Percentiles rank a stretch among this genome's conserved stretches.
These are phyloP conservation scores for Drosophila pruinosa DNA, from an alignment of 1,140 invertebrate genomes.

Conservation along the genomic window DNA sequence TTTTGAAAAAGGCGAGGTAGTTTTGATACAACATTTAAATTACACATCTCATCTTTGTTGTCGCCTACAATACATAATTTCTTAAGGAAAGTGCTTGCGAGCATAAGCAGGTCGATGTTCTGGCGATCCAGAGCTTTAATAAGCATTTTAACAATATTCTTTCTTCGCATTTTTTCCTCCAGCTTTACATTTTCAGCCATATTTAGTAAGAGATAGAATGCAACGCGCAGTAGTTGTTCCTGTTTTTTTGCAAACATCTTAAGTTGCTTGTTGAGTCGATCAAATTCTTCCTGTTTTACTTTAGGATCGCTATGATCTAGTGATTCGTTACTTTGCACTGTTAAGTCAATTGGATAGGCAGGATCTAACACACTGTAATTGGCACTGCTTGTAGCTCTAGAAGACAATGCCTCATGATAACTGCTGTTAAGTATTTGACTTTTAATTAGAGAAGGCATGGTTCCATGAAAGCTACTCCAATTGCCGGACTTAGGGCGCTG, in stretches of 20 bases:
- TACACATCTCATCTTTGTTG: conserved; percentile 96
- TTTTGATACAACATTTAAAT: conserved; percentile 89
- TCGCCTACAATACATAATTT: conserved; percentile 97
- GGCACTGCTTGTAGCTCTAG: conserved; percentile 29
- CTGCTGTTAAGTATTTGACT: conserved; percentile 85
- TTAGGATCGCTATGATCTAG: conserved; percentile 84
- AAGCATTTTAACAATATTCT: conserved; percentile 94
- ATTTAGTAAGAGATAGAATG: conserved; percentile 96
- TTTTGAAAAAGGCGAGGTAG: conserved; percentile 89
- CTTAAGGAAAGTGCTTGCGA: conserved; percentile 97
- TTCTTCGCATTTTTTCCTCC: conserved; percentile 98
- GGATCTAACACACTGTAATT: conserved; percentile 5
- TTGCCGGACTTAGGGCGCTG: conserved; percentile 87
- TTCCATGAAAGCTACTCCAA: conserved; percentile 85
- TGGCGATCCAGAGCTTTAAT: conserved; percentile 94
- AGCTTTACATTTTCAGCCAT: conserved; percentile 97
- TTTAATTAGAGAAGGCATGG: conserved; percentile 75
- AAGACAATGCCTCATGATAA: conserved; percentile 86
- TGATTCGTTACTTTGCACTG: conserved; percentile 83
- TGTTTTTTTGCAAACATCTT: conserved; percentile 94
- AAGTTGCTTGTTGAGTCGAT: conserved; percentile 91
- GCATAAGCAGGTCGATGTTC: conserved; percentile 93
- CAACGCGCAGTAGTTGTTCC: conserved; percentile 93
- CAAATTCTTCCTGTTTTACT: conserved; percentile 90
- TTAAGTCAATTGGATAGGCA: conserved; percentile 52